A percentile compares a stretch with the other conserved stretches of the same genome.
These are phyloP conservation scores for Blennius ocellaris DNA, from an alignment of 2,113 vertebrate species.

Conservation along the genomic window DNA sequence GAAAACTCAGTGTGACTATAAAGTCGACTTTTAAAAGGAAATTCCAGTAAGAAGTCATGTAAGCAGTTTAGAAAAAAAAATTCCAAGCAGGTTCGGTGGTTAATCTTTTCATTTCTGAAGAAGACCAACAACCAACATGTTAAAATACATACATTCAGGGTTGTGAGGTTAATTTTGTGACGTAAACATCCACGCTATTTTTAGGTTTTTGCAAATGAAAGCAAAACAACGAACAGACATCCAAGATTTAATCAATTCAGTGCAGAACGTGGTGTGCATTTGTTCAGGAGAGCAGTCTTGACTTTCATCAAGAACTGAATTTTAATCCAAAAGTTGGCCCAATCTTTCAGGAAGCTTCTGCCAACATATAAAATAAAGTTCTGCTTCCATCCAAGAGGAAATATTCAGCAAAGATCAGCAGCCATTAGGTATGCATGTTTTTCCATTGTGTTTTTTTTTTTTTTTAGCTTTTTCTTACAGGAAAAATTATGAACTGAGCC, in stretches of 20 bases:
- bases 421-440: conserved; percentile 41
- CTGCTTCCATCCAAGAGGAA: conserved; percentile 29
- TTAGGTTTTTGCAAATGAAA: neutral
- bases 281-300: conserved; percentile 1
- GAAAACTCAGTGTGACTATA: conserved; percentile 27
- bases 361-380: conserved; percentile 54
- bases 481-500: conserved; percentile 41
- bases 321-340: conserved; percentile 35
- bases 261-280: no score
- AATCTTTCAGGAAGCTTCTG: conserved; percentile 34
- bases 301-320: conserved; percentile 30
- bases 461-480: conserved; percentile 33
- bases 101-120: neutral
- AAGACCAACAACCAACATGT: neutral
- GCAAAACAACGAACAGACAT: neutral
- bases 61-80: neutral
- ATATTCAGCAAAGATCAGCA: conserved; percentile 37
- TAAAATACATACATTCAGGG: neutral
- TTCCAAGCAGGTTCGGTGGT: neutral
- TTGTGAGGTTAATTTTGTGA: neutral
- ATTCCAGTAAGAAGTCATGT: neutral
- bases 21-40: conserved; percentile 16
- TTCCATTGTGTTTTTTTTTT: conserved; percentile 41
- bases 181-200: neutral
- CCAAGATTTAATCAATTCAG: neutral